These are phyloP conservation scores for Periophthalmus magnuspinnatus DNA, from an alignment of 2,797 vertebrate species.

Conservation along the genomic window DNA sequence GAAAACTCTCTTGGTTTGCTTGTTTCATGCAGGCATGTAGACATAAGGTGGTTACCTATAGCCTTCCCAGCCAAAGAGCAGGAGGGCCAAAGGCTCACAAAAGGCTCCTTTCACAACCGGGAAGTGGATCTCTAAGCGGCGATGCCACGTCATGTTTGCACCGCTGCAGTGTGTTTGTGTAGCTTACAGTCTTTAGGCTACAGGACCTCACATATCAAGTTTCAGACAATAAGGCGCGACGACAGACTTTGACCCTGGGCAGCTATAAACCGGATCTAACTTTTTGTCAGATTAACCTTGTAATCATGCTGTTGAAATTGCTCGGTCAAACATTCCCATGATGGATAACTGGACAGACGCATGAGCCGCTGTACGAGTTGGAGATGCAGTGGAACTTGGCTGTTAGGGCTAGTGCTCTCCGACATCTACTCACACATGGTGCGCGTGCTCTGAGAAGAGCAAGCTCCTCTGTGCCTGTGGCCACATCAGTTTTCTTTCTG, in stretches of 20 bases:
- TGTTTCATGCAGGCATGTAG: conserved; percentile 18
- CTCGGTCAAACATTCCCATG: not conserved
- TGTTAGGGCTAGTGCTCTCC: not conserved
- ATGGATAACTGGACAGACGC: not conserved
- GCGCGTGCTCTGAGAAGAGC: conserved; percentile 5
- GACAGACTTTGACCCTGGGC: not conserved
- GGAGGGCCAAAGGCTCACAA: conserved; percentile 58
- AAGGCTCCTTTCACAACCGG: conserved; percentile 64
- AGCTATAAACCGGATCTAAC: not conserved
- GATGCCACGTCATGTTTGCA: conserved; percentile 63
- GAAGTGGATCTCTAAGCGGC: conserved; percentile 29
- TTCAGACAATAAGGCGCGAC: not conserved
- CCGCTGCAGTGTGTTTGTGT: conserved; percentile 9
- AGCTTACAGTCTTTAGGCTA: not conserved
- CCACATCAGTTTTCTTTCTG: conserved; percentile 14
- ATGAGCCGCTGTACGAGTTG: not conserved
- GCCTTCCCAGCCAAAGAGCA: conserved; percentile 17
- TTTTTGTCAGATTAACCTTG: not conserved
- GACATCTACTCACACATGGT: conserved; percentile 15
- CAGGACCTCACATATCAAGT: not conserved
- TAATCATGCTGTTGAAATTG: not conserved
- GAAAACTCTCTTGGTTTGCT: not conserved
- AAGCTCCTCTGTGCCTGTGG: conserved; percentile 7
- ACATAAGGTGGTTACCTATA: conserved; percentile 47
- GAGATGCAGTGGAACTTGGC: not conserved